Evolutionary conservation across 30 jellyfish, hydroid and myxozoan genomes (phyloP), one percentile per base, ranked within the genome.

Genomic region (Aurelia aurita complex sp. Pacific): DNA sequence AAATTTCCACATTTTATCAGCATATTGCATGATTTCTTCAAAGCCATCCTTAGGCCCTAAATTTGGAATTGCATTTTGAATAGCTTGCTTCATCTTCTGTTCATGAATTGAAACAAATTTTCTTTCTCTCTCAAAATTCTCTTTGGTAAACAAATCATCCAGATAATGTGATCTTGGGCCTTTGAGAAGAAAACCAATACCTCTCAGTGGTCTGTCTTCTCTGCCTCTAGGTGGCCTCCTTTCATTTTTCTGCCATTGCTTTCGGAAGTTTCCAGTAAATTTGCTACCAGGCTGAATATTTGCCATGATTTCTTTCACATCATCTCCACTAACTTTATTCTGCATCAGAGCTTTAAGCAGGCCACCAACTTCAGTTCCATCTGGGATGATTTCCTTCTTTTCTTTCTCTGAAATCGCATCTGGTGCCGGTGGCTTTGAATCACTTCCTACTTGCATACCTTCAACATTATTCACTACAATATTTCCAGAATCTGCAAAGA

Each of bases 41-140:
- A 95, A 90, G 16, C 97, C 94, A 82, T 95, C 83, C 34, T 60
- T 74, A 8, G 99, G 99, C 34, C 83, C 91, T 71, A 50, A 53
- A 32, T 63, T 77, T 73, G 80, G 87, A 16, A 79, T 86, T 6
- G 87, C 13, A 18, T 72, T 53, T 64, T 61, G 54, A 34, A 87
- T 15, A 43, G 54, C 42, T 50, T 61, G 66, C 40, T 75, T 53
- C 88, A 79, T 76, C 18, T 78, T 73, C 60, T 35, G 50, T 38
- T 87, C 91, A 51, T 79, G 90, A 23, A 68, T 74, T 13, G 96
- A 87, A n/a, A 59, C 83, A 78, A 87, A 77, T 9, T 59, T 77
- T 8, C 60, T 66, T 0, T 71, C 79, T 33, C 46, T 23, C 12
- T 36, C 90, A 52, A 18, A 15, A 5, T 53, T 64, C 15, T 32